phyloP scores from a whole-genome alignment of 2,797 vertebrate genomes.

The Diplodus puntazzo region DNA sequence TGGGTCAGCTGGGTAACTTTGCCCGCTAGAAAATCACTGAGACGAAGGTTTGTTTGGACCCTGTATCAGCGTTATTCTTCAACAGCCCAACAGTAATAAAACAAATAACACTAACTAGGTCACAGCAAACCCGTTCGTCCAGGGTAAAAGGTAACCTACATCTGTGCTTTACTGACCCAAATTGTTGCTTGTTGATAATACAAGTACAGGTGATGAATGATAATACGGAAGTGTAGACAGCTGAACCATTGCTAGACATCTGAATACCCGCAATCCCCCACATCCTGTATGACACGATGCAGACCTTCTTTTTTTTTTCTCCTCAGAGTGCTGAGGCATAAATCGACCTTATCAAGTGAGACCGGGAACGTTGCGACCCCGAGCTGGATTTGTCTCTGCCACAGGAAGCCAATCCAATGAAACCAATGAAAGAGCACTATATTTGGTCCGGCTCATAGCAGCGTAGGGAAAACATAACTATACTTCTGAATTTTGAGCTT shows the following conservation, averaged over 20 bases:
- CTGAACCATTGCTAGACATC: background rate
- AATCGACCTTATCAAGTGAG: constrained; percentile 58
- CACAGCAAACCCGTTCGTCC: rapidly evolving
- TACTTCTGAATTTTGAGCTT: background rate
- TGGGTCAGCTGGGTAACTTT: too few species aligned
- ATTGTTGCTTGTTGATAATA: background rate
- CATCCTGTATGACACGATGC: constrained; percentile 32
- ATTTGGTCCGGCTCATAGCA: constrained; percentile 27
- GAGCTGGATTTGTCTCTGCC: constrained; percentile 19
- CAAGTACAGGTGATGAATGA: constrained; percentile 1
- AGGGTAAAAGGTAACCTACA: background rate
- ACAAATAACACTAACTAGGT: background rate
- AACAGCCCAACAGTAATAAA: background rate
- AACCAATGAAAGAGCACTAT: background rate
- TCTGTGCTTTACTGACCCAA: background rate
- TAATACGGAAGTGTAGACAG: background rate
- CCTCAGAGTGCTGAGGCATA: constrained; percentile 42
- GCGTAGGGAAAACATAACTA: constrained; percentile 9
- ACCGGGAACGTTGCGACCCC: constrained; percentile 25
- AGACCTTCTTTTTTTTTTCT: constrained; percentile 56
- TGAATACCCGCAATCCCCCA: constrained; percentile 36
- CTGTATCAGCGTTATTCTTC: too few species aligned
- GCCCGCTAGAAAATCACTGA: too few species aligned
- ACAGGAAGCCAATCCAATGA: background rate
- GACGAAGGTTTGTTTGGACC: too few species aligned